Percentiles rank a stretch among this genome's conserved stretches.
Evolutionary conservation across 2,113 vertebrate genomes (phyloP).

Genomic region (Ophthalmolycus amberensis): DNA sequence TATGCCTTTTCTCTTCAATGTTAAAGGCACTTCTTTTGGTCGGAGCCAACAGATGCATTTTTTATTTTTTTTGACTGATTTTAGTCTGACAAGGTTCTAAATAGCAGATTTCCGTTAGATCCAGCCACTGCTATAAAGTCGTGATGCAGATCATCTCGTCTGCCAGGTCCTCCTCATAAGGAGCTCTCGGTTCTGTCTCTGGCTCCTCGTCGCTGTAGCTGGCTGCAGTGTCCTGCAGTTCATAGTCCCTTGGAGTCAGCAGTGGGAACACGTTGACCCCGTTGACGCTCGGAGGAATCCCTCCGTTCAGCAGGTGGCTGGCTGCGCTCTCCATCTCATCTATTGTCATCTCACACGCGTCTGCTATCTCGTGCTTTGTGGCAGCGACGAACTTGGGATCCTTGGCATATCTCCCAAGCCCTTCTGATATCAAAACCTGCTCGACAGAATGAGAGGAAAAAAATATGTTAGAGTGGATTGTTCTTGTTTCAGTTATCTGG

Average conservation of each 20-base stretch:
- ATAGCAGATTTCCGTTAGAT: slow-evolving; percentile 28
- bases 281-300: slow-evolving; percentile 83
- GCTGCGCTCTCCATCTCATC: slow-evolving; percentile 99
- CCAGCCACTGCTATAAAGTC: slow-evolving; percentile 91
- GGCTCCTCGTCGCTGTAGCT: slow-evolving; percentile 97
- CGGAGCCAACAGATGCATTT: slow-evolving; percentile 85
- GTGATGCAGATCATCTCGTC: slow-evolving; percentile 99
- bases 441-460: slow-evolving; percentile 7
- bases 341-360: slow-evolving; percentile 98
- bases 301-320: slow-evolving; percentile 93
- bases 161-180: slow-evolving; percentile 96
- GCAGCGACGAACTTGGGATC: slow-evolving; percentile 98
- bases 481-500: slow-evolving; percentile 12
- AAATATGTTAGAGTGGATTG: background rate
- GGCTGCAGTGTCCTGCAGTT: slow-evolving; percentile 91
- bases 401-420: slow-evolving; percentile 94
- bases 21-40: slow-evolving; percentile 95
- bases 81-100: slow-evolving; percentile 53
- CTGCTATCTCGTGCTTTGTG: slow-evolving; percentile 97
- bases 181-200: slow-evolving; percentile 82
- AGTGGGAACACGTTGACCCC: slow-evolving; percentile 88
- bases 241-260: slow-evolving; percentile 88
- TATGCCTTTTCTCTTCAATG: slow-evolving; percentile 88
- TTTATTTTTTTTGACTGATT: slow-evolving; percentile 53
- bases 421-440: slow-evolving; percentile 98